Percentiles rank a stretch among this genome's conserved stretches.
Conservation (phyloP, 1,140 invertebrate species). For the Leguminivora glycinivorella region DNA sequence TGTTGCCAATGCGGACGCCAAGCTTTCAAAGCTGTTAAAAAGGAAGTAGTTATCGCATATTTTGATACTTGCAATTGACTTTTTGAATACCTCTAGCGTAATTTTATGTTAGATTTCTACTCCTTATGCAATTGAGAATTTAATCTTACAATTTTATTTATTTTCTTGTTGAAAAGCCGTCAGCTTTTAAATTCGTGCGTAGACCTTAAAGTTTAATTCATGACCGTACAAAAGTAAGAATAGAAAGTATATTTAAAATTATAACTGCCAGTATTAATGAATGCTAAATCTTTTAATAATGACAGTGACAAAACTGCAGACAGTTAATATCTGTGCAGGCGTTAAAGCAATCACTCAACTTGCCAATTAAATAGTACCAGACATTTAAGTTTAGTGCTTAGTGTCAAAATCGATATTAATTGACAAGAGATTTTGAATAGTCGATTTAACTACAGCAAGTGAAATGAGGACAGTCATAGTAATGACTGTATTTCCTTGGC, state of each 20-base stretch:
- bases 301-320: conserved; percentile 9
- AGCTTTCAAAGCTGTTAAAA: no score
- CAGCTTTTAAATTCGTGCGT: no score
- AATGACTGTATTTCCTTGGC: not conserved
- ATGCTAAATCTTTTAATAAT: not conserved
- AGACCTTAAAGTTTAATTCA: not conserved
- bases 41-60: no score
- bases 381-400: conserved; percentile 15
- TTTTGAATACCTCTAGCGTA: no score
- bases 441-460: not conserved
- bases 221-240: not conserved
- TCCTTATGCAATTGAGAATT: no score
- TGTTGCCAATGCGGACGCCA: no score
- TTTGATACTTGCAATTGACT: no score
- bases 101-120: no score
- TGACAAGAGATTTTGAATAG: not conserved
- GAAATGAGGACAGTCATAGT: not conserved
- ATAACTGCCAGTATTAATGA: not conserved
- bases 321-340: conserved; percentile 1
- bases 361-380: conserved; percentile 5
- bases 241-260: not conserved
- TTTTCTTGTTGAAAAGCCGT: no score
- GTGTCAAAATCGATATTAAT: not conserved
- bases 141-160: no score
- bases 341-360: conserved; percentile 4